Evolutionary conservation across 2,113 vertebrate species (phyloP).

Genomic region (Zeus faber): DNA sequence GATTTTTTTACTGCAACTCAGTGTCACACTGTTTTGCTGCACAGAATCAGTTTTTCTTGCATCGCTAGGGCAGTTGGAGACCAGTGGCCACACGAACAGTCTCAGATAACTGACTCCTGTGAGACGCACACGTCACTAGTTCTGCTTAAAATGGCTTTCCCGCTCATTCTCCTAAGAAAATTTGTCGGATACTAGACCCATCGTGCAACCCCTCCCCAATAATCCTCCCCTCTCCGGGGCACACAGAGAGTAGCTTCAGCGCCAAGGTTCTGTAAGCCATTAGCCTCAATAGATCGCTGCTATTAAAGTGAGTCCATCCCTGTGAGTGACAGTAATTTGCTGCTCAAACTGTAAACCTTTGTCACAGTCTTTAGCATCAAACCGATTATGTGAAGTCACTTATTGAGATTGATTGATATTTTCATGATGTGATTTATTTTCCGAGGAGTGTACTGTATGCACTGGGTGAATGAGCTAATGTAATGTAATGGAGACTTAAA

Average conservation of each 20-base stretch:
- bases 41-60: conserved; percentile 34
- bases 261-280: no score
- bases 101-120: no score
- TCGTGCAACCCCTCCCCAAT: no score
- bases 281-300: no score
- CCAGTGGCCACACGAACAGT: no score
- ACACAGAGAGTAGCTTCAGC: no score
- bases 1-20: no score
- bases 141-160: no score
- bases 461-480: conserved; percentile 45
- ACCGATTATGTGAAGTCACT: conserved; percentile 58
- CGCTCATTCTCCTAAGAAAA: no score
- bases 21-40: conserved; percentile 34
- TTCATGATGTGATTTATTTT: conserved; percentile 63
- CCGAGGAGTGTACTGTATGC: conserved; percentile 37
- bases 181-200: no score
- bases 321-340: conserved; percentile 56
- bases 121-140: no score
- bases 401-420: conserved; percentile 67
- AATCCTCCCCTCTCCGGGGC: no score
- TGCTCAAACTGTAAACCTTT: conserved; percentile 50
- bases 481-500: conserved; percentile 67
- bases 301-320: conserved; percentile 27
- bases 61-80: conserved; percentile 41
- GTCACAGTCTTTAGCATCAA: conserved; percentile 55